These are phyloP conservation scores for Opisthocomus hoazin DNA, from an alignment of 2,113 vertebrate genomes.

Conservation along the genomic window DNA sequence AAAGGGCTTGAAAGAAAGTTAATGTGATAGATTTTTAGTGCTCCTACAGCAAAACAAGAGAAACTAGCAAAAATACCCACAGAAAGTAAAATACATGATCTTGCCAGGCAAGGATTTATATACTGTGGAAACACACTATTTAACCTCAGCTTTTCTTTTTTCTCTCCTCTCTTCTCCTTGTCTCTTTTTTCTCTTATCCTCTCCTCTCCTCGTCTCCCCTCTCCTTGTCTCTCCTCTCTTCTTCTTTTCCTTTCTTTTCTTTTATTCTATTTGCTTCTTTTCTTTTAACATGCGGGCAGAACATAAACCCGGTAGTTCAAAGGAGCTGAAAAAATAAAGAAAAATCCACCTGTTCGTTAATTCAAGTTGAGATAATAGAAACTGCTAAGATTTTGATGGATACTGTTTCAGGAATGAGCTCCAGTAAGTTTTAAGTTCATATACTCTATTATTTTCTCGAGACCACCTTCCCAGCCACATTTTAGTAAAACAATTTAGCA, in stretches of 20 bases:
- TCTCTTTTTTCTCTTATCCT: too few species aligned
- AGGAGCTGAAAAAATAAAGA: not conserved
- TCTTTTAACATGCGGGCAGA: not conserved
- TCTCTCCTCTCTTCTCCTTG: too few species aligned
- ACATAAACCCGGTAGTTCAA: not conserved
- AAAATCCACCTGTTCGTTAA: not conserved
- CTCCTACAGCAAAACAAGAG: rapidly evolving
- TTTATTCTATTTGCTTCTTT: too few species aligned
- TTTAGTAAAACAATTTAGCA: not conserved
- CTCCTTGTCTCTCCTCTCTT: too few species aligned
- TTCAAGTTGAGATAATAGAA: not conserved
- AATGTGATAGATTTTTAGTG: not conserved
- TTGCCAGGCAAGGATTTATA: not conserved
- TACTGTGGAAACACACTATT: not conserved
- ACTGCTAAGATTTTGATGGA: not conserved
- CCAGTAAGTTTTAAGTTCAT: not conserved
- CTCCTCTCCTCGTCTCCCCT: too few species aligned
- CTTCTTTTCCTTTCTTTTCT: too few species aligned
- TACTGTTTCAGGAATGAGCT: not conserved
- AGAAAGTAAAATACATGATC: not conserved
- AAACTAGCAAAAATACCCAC: not conserved
- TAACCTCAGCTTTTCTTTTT: not conserved
- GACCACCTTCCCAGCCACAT: not conserved
- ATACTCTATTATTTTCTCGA: not conserved
- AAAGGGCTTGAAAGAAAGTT: not conserved